Percentiles rank a stretch among this genome's conserved stretches.
Conservation (phyloP, 2,113 vertebrate species). For the Sula dactylatra region DNA sequence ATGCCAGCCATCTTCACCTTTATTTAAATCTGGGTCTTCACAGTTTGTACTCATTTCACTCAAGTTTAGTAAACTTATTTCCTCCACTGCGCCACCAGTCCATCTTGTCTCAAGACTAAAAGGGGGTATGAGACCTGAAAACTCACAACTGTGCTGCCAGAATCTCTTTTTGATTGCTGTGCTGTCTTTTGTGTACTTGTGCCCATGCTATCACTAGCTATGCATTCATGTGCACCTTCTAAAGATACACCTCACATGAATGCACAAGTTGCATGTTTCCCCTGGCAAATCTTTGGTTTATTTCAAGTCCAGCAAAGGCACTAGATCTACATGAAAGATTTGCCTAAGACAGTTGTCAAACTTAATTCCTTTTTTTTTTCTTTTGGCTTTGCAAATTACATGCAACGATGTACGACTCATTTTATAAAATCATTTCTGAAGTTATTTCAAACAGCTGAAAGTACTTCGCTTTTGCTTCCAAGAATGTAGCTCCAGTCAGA, state of each 20-base stretch:
- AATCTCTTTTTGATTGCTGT: background rate
- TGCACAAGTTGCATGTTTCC: background rate
- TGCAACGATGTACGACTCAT: background rate
- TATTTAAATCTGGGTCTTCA: background rate
- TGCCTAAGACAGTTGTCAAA: background rate
- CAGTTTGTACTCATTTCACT: background rate
- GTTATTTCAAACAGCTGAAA: conserved; percentile 36
- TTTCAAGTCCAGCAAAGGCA: background rate
- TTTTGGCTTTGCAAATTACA: background rate
- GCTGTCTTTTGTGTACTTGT: background rate
- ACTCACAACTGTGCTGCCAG: background rate
- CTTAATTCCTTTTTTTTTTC: background rate
- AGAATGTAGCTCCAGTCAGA: background rate
- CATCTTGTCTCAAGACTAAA: background rate
- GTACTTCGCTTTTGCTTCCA: conserved; percentile 5
- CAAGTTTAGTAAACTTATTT: background rate
- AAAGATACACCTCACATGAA: background rate
- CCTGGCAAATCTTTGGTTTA: background rate
- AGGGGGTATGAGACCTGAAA: background rate
- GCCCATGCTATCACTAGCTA: background rate
- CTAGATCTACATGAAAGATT: background rate
- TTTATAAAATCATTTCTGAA: background rate
- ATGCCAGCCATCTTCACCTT: background rate
- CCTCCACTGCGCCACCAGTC: background rate
- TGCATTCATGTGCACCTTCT: background rate